These are phyloP conservation scores for Urocitellus parryii DNA, from an alignment of 2,113 vertebrate species.

Conservation along the genomic window DNA sequence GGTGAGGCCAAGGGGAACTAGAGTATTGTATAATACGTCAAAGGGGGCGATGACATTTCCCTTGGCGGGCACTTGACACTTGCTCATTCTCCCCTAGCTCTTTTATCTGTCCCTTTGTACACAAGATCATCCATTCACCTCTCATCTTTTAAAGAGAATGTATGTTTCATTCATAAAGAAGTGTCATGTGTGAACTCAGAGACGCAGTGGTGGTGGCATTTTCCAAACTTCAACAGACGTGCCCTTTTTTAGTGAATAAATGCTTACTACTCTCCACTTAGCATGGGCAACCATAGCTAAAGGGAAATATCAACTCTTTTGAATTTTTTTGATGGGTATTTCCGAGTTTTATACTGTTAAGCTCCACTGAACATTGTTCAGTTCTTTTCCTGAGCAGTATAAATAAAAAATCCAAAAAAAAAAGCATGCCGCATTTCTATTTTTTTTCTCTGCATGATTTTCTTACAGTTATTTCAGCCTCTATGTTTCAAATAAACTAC, in stretches of 20 bases:
- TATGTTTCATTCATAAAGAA: slow-evolving; percentile 69
- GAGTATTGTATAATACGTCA: slow-evolving; percentile 75
- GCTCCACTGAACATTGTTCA: neutral
- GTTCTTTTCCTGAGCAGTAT: neutral
- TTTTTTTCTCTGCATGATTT: slow-evolving; percentile 5
- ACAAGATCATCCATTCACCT: slow-evolving; percentile 58
- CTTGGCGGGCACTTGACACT: neutral
- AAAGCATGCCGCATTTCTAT: neutral
- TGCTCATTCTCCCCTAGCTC: slow-evolving; percentile 38
- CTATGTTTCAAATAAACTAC: neutral
- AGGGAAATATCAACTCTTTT: neutral
- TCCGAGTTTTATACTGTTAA: neutral
- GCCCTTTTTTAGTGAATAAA: neutral
- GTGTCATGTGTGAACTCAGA: neutral
- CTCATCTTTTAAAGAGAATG: slow-evolving; percentile 65
- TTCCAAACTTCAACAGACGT: slow-evolving; percentile 22
- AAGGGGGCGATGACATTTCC: slow-evolving; percentile 49
- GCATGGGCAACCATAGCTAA: neutral
- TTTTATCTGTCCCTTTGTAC: slow-evolving; percentile 75
- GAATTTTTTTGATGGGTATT: neutral
- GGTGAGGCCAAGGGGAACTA: neutral
- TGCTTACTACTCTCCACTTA: neutral
- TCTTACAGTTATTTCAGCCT: neutral
- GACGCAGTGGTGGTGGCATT: neutral
- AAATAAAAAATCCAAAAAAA: neutral